Percentiles rank a stretch among this genome's conserved stretches.
Conservation (phyloP, 2,888 invertebrate species). For the Cotesia congregata region DNA sequence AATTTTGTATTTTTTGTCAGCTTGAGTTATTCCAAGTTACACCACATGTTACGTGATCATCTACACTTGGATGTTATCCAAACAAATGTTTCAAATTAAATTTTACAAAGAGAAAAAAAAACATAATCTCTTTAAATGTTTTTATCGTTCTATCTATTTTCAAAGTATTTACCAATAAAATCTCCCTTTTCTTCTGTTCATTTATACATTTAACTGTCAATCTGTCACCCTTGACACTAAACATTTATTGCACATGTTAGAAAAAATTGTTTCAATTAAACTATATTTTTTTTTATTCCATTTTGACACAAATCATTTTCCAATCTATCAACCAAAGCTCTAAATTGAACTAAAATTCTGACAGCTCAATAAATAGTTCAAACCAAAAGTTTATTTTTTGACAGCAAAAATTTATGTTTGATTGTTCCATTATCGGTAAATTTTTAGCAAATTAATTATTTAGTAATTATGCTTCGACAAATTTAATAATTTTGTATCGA, state of each 20-base stretch:
- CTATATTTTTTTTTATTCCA: background rate
- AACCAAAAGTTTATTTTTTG: background rate
- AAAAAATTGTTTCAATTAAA: background rate
- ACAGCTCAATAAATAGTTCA: background rate
- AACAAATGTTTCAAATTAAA: background rate
- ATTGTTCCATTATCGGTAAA: background rate
- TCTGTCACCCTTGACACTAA: background rate
- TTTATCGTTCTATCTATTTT: background rate
- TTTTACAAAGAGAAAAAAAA: background rate
- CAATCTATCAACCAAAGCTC: background rate
- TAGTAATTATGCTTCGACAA: background rate
- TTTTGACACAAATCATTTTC: background rate
- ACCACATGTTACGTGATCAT: background rate
- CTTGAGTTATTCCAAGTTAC: background rate
- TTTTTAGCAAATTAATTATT: background rate
- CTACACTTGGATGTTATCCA: background rate
- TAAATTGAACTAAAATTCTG: background rate
- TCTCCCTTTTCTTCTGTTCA: background rate
- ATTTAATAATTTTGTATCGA: background rate
- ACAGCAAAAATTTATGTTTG: background rate
- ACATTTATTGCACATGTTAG: background rate
- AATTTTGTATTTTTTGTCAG: background rate
- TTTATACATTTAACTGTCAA: background rate
- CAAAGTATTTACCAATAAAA: background rate
- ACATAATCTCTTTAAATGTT: background rate